Evolutionary conservation across 2,888 invertebrate genomes (phyloP), one percentile per base, ranked within the genome.

Genomic region (Rhagonycha lutea): DNA sequence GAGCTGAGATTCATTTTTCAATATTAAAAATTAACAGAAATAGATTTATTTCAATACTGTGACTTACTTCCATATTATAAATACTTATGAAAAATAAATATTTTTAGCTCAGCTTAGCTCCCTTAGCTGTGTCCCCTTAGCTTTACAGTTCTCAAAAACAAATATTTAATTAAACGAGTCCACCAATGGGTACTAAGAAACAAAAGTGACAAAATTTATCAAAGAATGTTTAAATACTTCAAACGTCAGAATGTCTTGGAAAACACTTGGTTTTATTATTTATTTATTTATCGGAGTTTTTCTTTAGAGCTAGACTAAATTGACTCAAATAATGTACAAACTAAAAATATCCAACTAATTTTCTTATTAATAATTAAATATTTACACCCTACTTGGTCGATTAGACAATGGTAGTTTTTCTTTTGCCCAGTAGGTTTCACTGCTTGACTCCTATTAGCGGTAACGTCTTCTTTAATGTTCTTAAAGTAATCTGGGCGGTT

Each of bases 391-490:
- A 47, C 47, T 47, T 47, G 47, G 47, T 47, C 47, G 47, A 47
- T 47, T 47, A 47, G 47, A 47, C 47, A 47, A 47, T 47, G 47
- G 47, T 47, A 47, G 47, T 47, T 47, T 47, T 47, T 47, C 47
- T 47, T 47, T 47, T 47, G 47, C 47, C 47, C 47, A 47, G 47
- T 47, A 47, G 72, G 70, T 71, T 75, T 76, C 70, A 79, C 70
- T 75, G 74, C 77, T 70, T 74, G 68, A 70, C 68, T 78, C 76
- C 77, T 79, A 78, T 81, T 77, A 76, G 78, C 75, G 77, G 68
- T 68, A 47, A 28, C 70, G 70, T 70, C 69, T 74, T 75, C 77
- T 77, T 72, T 70, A 61, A 63, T 72, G 72, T 69, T 29, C 63
- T 65, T 62, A 70, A 65, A 72, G 74, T 77, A 80, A 80, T 80